Evolutionary conservation across 2,113 vertebrate genomes (phyloP).

Genomic region (Calypte anna): DNA sequence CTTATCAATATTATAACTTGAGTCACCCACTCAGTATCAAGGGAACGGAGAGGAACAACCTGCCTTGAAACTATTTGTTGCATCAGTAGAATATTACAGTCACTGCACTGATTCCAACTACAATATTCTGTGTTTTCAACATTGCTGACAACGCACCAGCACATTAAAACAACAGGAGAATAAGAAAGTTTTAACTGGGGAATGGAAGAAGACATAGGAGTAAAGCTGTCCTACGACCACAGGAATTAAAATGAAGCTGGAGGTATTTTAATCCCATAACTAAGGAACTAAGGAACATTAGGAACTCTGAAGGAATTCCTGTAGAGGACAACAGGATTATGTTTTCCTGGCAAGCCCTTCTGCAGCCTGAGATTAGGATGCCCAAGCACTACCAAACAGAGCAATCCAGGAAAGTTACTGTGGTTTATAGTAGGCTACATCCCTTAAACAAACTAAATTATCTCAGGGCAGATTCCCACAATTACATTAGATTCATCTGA

Average conservation of each 20-base stretch:
- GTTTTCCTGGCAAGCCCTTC: not conserved
- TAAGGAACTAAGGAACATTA: not conserved
- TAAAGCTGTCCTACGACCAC: not conserved
- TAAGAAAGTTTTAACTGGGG: not conserved
- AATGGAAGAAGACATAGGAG: not conserved
- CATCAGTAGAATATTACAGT: not conserved
- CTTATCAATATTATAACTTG: not conserved
- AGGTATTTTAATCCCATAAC: not conserved
- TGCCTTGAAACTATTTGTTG: not conserved
- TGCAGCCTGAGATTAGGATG: not conserved
- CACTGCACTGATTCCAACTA: not conserved
- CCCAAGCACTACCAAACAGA: not conserved
- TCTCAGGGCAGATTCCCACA: not conserved
- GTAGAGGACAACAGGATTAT: not conserved
- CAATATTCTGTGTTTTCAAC: not conserved
- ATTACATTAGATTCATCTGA: not conserved
- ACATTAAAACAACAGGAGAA: not conserved
- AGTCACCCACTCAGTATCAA: not conserved
- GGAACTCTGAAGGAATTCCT: not conserved
- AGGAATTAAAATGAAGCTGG: not conserved
- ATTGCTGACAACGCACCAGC: not conserved
- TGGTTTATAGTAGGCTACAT: not conserved
- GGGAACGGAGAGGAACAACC: not conserved
- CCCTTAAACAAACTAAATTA: not conserved
- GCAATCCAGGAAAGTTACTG: not conserved